Evolutionary conservation across 2,797 vertebrate species (phyloP), one percentile per base, ranked within the genome.

Genomic region (Mus minutoides): DNA sequence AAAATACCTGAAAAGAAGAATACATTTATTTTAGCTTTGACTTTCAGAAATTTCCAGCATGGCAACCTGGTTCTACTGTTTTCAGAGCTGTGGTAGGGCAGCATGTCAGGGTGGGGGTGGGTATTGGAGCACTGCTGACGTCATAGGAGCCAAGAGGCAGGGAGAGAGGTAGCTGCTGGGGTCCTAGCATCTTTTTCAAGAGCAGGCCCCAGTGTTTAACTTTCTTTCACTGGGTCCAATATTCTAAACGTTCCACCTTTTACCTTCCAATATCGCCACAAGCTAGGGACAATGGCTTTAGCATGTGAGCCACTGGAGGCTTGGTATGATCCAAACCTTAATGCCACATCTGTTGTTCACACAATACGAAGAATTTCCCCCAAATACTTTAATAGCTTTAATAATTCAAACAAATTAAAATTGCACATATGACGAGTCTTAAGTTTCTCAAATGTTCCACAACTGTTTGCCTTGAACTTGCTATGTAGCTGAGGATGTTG

Each of bases 321-420:
- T 64, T 7, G 46, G 17, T 34, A 29, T 22, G 71, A 86, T 43
- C 46, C 43, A 78, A 77, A 76, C 8, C 46, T 52, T 56, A 56
- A 34, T 2, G 40, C 46, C 37, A 56, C 49, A 54, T 97, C 49
- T n/a, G 7, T 76, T 58, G 86, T 73, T 82, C 75, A 46, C 86
- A 86, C 56, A 83, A 87, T 75, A 94, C 40, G 71, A 6, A 71
- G 92, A 90, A 86, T 37, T 34, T 56, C 64, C 49, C 43, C n/a
- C 49, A 77, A 58, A 34, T 11, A 46, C 56, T 93, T 82, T 91
- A 76, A 85, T 91, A 79, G 40, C 71, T 94, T 90, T 78, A 92
- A 69, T 76, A 94, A 73, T 58, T 86, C 22, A 67, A 89, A 89
- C 86, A 92, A 91, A 75, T 73, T 56, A 75, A 73, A 87, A 56